Percentiles rank a stretch among this genome's conserved stretches.
Conservation (phyloP, 2,113 vertebrate genomes). For the Xenopus tropicalis region UCB_Xtro_10.0 CM004444.2:136594501-136595000, state of each 20-base stretch:
- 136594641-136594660: slow-evolving; percentile 29
- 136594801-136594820: slow-evolving; percentile 21
- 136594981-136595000: slow-evolving; percentile 7
- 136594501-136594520: slow-evolving; percentile 16
- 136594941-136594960: not conserved
- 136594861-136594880: slow-evolving; percentile 19
- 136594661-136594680: slow-evolving; percentile 25
- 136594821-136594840: slow-evolving; percentile 17
- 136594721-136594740: slow-evolving; percentile 29
- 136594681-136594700: slow-evolving; percentile 22
- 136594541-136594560: slow-evolving; percentile 25
- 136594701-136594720: slow-evolving; percentile 15
- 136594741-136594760: slow-evolving; percentile 24
- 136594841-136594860: slow-evolving; percentile 13
- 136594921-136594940: slow-evolving; percentile 2
- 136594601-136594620: slow-evolving; percentile 3
- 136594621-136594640: slow-evolving; percentile 22
- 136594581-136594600: slow-evolving; percentile 14
- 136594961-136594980: not conserved
- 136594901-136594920: slow-evolving; percentile 21
- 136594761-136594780: slow-evolving; percentile 25
- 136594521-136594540: slow-evolving; percentile 21
- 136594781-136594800: slow-evolving; percentile 24
- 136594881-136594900: slow-evolving; percentile 22
- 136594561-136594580: not conserved